These are phyloP conservation scores for Colletes latitarsis DNA, from an alignment of 1,140 invertebrate species.

Conservation along the genomic window DNA sequence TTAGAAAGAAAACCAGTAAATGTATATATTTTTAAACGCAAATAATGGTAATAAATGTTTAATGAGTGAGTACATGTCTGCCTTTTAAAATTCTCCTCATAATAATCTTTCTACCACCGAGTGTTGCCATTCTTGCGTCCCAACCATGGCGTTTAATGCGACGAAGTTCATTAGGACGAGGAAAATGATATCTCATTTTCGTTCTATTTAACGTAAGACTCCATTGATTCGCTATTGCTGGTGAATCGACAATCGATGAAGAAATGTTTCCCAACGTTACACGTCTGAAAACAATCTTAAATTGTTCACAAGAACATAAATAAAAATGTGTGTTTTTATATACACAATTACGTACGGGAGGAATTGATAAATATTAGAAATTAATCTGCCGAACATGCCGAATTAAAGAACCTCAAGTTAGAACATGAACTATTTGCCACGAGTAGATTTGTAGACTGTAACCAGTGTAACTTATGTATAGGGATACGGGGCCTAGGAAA, in stretches of 20 bases:
- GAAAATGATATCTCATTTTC: constrained; percentile 86
- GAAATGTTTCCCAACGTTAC: background rate
- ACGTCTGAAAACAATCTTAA: constrained; percentile 8
- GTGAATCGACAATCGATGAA: background rate
- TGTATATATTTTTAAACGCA: background rate
- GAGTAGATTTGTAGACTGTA: too few species aligned
- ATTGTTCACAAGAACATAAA: background rate
- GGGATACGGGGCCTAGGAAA: too few species aligned
- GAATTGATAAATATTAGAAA: constrained; percentile 19
- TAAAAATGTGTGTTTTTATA: background rate
- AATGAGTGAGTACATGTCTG: constrained; percentile 86
- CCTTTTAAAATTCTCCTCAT: constrained; percentile 90
- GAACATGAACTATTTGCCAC: too few species aligned
- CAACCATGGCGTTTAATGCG: constrained; percentile 87
- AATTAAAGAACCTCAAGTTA: background rate
- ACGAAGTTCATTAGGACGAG: constrained; percentile 86
- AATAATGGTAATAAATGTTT: constrained; percentile 51
- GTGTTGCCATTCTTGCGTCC: constrained; percentile 85
- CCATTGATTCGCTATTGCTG: constrained; percentile 41
- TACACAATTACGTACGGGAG: constrained; percentile 45
- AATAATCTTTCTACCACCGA: constrained; percentile 84
- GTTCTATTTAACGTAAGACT: constrained; percentile 73
- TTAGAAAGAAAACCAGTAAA: background rate
- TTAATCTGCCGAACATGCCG: constrained; percentile 49
- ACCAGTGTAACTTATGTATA: too few species aligned